Evolutionary conservation across 2,113 vertebrate species (phyloP), one percentile per base, ranked within the genome.

Genomic region (Serilophus lunatus): DNA sequence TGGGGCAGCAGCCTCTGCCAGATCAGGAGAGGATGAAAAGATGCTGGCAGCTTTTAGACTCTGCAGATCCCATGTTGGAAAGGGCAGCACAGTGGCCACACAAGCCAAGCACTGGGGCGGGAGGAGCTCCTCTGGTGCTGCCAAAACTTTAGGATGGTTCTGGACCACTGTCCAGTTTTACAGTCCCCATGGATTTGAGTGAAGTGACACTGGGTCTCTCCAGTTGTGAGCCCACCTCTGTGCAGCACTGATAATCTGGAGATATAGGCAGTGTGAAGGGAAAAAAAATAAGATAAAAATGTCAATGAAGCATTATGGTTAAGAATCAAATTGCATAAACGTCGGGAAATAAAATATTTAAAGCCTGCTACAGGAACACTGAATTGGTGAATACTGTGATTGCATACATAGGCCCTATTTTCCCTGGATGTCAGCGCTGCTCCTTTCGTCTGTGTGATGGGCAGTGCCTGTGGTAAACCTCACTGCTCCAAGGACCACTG

Each of bases 271-370:
- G 31, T 0, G 9, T 19, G 47, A 31, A 40, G 31, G 26, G 56
- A 22, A 0, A 9, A n/a, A 53, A 42, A 56, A 45, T 4, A 77
- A 70, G 36, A 38, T 35, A 9, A 91, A 90, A 51, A 86, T 83
- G 44, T 71, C 80, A 81, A 78, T 81, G 88, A 74, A 70, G 44
- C 44, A 35, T 88, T 82, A 9, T 75, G 56, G 79, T 93, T 92
- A 88, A 93, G 63, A 75, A 92, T 86, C 38, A 90, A 75, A 93
- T 66, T 26, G 51, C 54, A 53, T 63, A n/a, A 66, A 93, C 93
- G 50, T 88, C 51, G 36, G 51, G 85, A 71, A 95, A 92, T 92
- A 70, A 95, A 95, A 35, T 42, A 81, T 81, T 92, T 88, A 93
- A 83, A 94, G 79, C 18, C 71, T 88, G 51, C 88, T 88, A 6